Base-by-base conservation (phyloP, 1,140 invertebrate genomes). In the Diachasmimorpha longicaudata region DNA sequence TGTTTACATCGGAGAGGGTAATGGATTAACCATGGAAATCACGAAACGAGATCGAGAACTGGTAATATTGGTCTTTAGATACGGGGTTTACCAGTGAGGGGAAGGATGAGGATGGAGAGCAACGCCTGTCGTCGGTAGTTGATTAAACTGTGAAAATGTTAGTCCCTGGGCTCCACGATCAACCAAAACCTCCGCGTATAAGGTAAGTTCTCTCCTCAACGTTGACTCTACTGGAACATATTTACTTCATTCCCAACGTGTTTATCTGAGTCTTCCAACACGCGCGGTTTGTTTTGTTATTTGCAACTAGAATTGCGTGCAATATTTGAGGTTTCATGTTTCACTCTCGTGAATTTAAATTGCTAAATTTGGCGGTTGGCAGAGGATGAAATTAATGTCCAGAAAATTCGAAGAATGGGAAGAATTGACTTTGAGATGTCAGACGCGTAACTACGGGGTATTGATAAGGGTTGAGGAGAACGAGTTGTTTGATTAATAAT, bases 61-160 rank as follows among this genome's bases (percentile, higher is more conserved):
- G 68, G 68, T 48, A 75, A 75, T 75, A 75, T 75, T 75, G 67
- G 68, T 70, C 74, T 75, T 70, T 31, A 70, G 48, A 70, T 75
- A 75, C 52, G 44, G 44, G 66, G 25, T 55, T 70, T 75, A 31
- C 48, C 36, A 36, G 19, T 21, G 16, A 3, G 8, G 16, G 4
- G 52, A 10, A 16, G 19, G 52, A 11, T 21, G 23, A 23, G 58
- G 10, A 11, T 9, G 58, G 58, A 63, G 48, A 55, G 48, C n/a
- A 31, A 25, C 21, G 5, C 58, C 58, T 63, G 58, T 63, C 58
- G 58, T 63, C 21, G 23, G 58, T 63, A 71, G 42, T 52, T 55
- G 70, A 36, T 46, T 44, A 52, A 71, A 71, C 31, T 71, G 70
- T 52, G 46, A 63, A 63, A 63, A 63, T 31, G 58, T 63, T 63